Conservation (phyloP, 2,797 vertebrate species). For the Etheostoma perlongum region DNA sequence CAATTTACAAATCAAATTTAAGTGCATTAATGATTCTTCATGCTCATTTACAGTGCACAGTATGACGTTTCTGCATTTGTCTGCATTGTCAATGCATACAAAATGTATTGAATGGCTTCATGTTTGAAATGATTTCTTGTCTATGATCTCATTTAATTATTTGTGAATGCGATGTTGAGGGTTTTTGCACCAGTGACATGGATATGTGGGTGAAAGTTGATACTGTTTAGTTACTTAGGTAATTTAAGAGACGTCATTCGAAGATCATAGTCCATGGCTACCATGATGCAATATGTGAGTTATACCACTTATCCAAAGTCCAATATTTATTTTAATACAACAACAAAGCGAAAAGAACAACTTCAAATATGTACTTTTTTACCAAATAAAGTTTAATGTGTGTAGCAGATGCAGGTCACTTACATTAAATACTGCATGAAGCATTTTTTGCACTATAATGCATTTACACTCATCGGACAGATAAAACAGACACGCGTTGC, state of each 20-base stretch:
- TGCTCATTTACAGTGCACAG: not conserved
- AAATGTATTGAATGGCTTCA: not conserved
- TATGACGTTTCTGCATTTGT: not conserved
- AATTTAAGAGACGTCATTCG: slow-evolving; percentile 60
- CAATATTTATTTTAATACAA: slow-evolving; percentile 67
- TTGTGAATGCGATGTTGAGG: slow-evolving; percentile 17
- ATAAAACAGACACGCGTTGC: slow-evolving; percentile 12
- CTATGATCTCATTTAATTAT: not conserved
- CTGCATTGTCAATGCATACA: not conserved
- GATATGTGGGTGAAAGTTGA: slow-evolving; percentile 78
- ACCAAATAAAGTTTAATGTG: slow-evolving; percentile 3
- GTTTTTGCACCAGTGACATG: slow-evolving; percentile 26
- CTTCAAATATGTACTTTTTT: not conserved
- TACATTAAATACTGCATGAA: not conserved
- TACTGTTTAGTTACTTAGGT: slow-evolving; percentile 54
- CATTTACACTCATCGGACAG: not conserved
- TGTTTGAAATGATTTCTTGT: not conserved
- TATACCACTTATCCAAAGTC: slow-evolving; percentile 73
- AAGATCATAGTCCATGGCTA: slow-evolving; percentile 76
- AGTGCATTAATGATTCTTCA: not conserved
- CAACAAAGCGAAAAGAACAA: slow-evolving; percentile 43
- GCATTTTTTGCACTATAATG: not conserved
- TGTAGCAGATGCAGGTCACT: not conserved
- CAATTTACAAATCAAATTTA: not conserved
- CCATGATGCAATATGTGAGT: slow-evolving; percentile 69